Percentiles rank a stretch among this genome's conserved stretches.
Evolutionary conservation across 2,113 vertebrate species (phyloP).

Genomic region (Perognathus longimembris): DNA sequence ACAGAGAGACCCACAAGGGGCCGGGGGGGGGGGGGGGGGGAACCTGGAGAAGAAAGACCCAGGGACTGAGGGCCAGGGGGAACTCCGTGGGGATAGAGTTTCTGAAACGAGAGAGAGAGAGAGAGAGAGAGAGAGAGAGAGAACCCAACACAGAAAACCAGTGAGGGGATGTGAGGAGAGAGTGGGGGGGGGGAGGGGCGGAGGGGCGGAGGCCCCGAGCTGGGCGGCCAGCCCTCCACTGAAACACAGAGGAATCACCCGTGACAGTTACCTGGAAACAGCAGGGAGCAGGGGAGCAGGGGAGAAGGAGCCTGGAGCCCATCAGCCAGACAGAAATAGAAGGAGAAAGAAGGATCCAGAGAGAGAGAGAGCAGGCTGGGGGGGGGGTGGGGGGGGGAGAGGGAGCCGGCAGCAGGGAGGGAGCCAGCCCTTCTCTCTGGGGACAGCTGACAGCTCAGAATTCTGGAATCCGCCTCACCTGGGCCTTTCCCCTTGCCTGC

Average conservation of each 20-base stretch:
- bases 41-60: not conserved
- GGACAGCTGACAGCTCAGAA: not conserved
- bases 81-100: accelerated
- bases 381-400: too few species aligned
- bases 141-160: not conserved
- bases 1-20: not conserved
- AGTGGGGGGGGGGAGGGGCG: not conserved
- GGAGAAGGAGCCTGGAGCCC: accelerated
- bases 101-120: not conserved
- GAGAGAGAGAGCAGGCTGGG: not conserved
- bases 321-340: accelerated
- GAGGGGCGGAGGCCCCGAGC: too few species aligned
- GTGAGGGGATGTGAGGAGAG: accelerated
- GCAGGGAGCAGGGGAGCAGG: too few species aligned
- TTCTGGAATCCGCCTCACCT: not conserved
- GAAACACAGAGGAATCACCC: not conserved
- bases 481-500: accelerated
- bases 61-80: not conserved
- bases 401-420: accelerated
- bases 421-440: not conserved
- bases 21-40: accelerated
- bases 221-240: not conserved
- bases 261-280: not conserved
- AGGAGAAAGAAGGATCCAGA: not conserved
- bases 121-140: not conserved